These are phyloP conservation scores for Leptinotarsa juncta DNA, from an alignment of 2,888 invertebrate species.

Conservation along the genomic window DNA sequence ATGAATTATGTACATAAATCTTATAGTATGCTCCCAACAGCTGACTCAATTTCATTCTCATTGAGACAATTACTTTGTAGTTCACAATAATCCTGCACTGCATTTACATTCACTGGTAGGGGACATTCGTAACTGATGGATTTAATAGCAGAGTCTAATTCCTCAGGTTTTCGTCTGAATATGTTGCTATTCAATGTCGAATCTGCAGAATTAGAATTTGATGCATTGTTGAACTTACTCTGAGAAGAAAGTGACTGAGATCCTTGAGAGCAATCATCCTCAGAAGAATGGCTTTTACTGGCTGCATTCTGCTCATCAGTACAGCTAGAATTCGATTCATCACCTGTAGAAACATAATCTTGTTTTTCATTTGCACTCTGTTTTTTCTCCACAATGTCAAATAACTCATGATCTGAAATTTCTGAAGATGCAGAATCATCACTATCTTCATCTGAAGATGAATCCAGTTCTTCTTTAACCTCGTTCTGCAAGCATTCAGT, in stretches of 20 bases:
- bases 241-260: conserved; percentile 41
- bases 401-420: conserved; percentile 28
- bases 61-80: conserved; percentile 58
- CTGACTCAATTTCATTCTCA: conserved; percentile 63
- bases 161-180: conserved; percentile 56
- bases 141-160: conserved; percentile 62
- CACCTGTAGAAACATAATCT: conserved; percentile 34
- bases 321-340: conserved; percentile 42
- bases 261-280: conserved; percentile 40
- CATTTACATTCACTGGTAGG: conserved; percentile 46
- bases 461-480: conserved; percentile 25
- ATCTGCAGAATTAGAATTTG: conserved; percentile 39
- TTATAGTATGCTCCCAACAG: conserved; percentile 62
- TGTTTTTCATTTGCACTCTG: conserved; percentile 6
- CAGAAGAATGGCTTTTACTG: conserved; percentile 37
- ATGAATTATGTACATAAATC: conserved; percentile 30
- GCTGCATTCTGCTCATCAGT: conserved; percentile 31
- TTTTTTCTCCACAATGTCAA: conserved; percentile 29
- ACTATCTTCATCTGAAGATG: conserved; percentile 41
- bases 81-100: conserved; percentile 54
- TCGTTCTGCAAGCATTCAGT: conserved; percentile 26
- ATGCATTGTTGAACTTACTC: conserved; percentile 37
- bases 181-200: conserved; percentile 41
- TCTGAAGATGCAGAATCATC: conserved; percentile 40
- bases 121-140: conserved; percentile 60